Percentiles rank a stretch among this genome's conserved stretches.
These are phyloP conservation scores for Monomorium pharaonis DNA, from an alignment of 1,140 invertebrate species.

Conservation along the genomic window DNA sequence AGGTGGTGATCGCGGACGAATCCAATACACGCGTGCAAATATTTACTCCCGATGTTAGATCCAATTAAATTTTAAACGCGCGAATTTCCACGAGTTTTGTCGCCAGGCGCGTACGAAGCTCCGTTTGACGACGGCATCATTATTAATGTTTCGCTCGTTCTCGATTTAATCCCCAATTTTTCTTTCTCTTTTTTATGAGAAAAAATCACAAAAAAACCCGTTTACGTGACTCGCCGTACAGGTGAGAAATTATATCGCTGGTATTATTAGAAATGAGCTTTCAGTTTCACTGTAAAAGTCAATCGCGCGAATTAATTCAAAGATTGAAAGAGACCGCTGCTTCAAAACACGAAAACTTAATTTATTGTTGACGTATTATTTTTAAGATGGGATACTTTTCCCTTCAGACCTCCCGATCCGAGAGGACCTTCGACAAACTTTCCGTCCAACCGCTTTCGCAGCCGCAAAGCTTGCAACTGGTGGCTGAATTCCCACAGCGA, in stretches of 20 bases:
- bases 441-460: conserved; percentile 69
- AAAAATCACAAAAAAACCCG: background rate
- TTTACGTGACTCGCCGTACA: background rate
- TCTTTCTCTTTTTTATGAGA: background rate
- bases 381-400: background rate
- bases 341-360: background rate
- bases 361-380: background rate
- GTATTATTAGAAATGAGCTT: background rate
- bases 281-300: background rate
- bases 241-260: background rate
- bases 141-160: background rate
- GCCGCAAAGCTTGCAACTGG: conserved; percentile 79
- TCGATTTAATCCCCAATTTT: too few relatives aligned
- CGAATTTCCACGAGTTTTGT: background rate
- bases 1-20: background rate
- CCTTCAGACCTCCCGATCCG: background rate
- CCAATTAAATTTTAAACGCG: conserved; percentile 39
- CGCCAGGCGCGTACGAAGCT: background rate
- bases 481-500: conserved; percentile 73
- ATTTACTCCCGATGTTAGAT: conserved; percentile 2
- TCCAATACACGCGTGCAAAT: conserved; percentile 24
- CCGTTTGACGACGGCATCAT: background rate
- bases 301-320: background rate
- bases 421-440: background rate
- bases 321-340: background rate